Percentiles rank a stretch among this genome's conserved stretches.
These are phyloP conservation scores for Prinia subflava DNA, from an alignment of 2,113 vertebrate genomes.

Conservation along the genomic window DNA sequence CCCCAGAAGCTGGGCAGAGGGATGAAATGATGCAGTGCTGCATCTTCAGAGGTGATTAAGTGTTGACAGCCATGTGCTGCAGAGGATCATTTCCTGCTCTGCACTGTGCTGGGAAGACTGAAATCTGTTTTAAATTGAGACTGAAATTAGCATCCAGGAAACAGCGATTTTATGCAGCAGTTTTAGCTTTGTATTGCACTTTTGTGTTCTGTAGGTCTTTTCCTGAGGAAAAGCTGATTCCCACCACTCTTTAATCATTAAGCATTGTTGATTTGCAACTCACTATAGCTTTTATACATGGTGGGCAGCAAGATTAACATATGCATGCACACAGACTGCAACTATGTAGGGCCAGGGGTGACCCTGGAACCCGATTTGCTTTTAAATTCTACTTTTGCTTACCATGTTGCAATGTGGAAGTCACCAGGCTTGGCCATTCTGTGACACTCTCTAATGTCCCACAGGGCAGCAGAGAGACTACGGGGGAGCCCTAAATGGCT, in stretches of 20 bases:
- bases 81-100: not conserved
- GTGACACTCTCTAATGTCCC: not conserved
- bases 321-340: not conserved
- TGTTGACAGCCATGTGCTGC: not conserved
- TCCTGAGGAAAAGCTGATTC: not conserved
- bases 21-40: not conserved
- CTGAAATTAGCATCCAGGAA: constrained; percentile 14
- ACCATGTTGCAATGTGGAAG: not conserved
- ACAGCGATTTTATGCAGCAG: not conserved
- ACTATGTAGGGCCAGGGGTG: accelerated
- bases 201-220: not conserved
- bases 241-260: not conserved
- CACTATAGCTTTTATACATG: accelerated
- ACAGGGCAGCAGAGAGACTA: not conserved
- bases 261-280: not conserved
- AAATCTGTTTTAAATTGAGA: not conserved
- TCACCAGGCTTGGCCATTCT: not conserved
- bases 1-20: not conserved
- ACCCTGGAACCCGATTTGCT: not conserved
- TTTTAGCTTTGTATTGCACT: not conserved
- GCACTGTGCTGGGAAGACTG: not conserved
- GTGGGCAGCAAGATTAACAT: not conserved
- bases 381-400: not conserved
- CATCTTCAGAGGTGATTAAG: not conserved
- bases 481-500: not conserved